These are phyloP conservation scores for Anoura caudifer DNA, from an alignment of 2,113 vertebrate species.

Conservation along the genomic window DNA sequence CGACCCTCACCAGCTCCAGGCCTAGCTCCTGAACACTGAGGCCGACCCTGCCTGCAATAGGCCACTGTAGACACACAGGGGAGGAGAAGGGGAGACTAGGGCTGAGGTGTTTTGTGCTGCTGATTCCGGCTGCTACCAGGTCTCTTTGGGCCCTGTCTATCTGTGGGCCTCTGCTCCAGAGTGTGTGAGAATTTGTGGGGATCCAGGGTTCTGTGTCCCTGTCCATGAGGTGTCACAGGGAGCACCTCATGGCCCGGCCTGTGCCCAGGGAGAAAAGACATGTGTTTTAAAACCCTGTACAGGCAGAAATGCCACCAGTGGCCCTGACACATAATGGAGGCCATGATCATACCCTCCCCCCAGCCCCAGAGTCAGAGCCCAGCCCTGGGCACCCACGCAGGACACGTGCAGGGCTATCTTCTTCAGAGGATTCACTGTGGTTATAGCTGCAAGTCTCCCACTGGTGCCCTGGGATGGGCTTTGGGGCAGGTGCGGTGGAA, in stretches of 20 bases:
- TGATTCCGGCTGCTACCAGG: not conserved
- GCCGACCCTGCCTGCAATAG: not conserved
- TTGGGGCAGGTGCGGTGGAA: rapidly evolving
- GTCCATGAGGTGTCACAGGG: not conserved
- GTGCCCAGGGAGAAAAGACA: not conserved
- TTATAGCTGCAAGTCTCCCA: not conserved
- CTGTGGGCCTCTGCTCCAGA: not conserved
- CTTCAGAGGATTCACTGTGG: not conserved
- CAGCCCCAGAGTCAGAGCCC: not conserved
- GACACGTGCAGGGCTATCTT: not conserved
- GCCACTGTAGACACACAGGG: not conserved
- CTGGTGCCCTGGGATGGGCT: not conserved
- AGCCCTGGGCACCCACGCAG: not conserved
- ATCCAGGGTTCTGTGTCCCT: not conserved
- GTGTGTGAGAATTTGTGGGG: not conserved
- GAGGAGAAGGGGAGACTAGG: no score
- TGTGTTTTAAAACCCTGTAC: not conserved
- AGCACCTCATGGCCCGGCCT: not conserved
- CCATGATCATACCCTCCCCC: not conserved
- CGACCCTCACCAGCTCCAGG: rapidly evolving
- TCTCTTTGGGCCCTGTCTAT: not conserved
- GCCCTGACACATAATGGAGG: not conserved
- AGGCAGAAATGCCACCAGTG: not conserved
- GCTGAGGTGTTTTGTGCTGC: rapidly evolving
- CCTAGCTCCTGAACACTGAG: not conserved